A percentile compares a stretch with the other conserved stretches of the same genome.
phyloP scores from a whole-genome alignment of 1,140 invertebrate species.

The Scaptomyza montana region DNA sequence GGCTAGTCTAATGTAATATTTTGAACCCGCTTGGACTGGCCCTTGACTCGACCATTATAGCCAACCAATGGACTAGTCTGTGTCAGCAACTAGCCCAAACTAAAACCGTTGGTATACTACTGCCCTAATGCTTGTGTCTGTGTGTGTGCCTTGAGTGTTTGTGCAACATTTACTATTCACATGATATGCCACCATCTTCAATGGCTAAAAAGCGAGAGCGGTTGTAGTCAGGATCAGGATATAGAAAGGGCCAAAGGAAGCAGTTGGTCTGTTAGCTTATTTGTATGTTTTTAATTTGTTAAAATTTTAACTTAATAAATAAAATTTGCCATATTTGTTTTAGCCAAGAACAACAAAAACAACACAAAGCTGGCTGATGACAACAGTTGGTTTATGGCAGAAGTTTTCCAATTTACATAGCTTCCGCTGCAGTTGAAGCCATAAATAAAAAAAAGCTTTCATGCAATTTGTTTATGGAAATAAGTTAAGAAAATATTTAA shows the following conservation, averaged over 20 bases:
- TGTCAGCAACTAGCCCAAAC: no score
- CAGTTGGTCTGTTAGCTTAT: conserved; percentile 44
- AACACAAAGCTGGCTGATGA: not conserved
- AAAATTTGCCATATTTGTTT: conserved; percentile 58
- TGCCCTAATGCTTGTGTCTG: conserved; percentile 46
- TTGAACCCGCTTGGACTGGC: no score
- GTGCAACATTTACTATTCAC: conserved; percentile 53
- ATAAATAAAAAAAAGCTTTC: conserved; percentile 72
- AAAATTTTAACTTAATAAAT: conserved; percentile 77
- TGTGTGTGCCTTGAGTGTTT: conserved; percentile 27
- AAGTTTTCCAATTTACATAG: conserved; percentile 77
- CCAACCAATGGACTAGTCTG: no score
- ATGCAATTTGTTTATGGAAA: conserved; percentile 42
- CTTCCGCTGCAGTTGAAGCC: conserved; percentile 67
- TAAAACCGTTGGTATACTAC: conserved; percentile 33
- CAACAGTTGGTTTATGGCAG: conserved; percentile 37
- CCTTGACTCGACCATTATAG: no score
- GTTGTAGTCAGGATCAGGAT: not conserved
- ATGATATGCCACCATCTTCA: conserved; percentile 17
- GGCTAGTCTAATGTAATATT: no score
- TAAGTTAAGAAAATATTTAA: conserved; percentile 42
- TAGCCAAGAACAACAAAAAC: conserved; percentile 18
- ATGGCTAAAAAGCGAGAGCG: conserved; percentile 5
- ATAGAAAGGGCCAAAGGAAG: no score
- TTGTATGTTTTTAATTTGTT: conserved; percentile 72